Evolutionary conservation across 2,888 invertebrate species (phyloP), one percentile per base, ranked within the genome.

Genomic region (Phalera bucephala): DNA sequence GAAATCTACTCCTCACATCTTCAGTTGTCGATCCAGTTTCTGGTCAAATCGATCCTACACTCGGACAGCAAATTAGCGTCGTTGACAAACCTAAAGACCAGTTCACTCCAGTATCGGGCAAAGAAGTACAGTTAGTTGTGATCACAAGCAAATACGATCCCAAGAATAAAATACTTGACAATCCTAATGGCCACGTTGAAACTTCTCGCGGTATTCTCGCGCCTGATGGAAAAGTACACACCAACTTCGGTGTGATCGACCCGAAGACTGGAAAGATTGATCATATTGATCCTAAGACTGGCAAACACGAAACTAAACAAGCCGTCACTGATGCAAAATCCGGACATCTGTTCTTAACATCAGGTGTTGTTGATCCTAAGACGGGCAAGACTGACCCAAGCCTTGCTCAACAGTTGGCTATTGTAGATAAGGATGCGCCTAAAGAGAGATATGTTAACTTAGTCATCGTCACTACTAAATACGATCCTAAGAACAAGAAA

Each of bases 91-190:
- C 73, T 0, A 72, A 70, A 51, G 76, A 78, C 31, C 72, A 66
- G 21, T 72, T 76, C 31, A 54, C 72, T 9, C 39, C 72, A 23
- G 67, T 81, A 33, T 63, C 89, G 66, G 59, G 91, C 63, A 72
- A 86, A 72, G 72, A 83, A 77, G 55, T 77, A 64, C 55, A 88
- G 80, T 48, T 91, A 64, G 80, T 87, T 65, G 55, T 85, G 38
- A 63, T 91, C 11, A 91, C 91, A 2, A 88, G 85, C 26, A 91
- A 91, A 65, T 91, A 91, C 52, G 91, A 91, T 61, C 74, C 88
- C 1, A 91, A 90, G 66, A 80, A 80, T 22, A 91, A 90, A 45
- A 73, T 80, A 42, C 74, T 91, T 23, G 91, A 91, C 40, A 86
- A 81, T 22, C 87, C 91, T 42, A 91, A 91, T 41, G 91, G 91